These are phyloP conservation scores for Piprites chloris DNA, from an alignment of 2,113 vertebrate species.

Conservation along the genomic window DNA sequence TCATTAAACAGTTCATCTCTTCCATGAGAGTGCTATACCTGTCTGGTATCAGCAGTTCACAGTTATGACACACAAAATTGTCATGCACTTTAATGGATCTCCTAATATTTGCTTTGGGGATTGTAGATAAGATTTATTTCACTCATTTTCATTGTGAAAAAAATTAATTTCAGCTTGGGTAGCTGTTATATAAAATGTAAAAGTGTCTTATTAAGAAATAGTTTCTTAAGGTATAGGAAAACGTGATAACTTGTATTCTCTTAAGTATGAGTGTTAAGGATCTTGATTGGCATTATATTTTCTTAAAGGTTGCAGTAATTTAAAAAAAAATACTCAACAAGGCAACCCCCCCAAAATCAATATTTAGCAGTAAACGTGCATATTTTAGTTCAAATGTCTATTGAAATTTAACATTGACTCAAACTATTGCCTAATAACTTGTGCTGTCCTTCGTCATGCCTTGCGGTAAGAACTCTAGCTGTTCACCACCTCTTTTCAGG, in stretches of 20 bases:
- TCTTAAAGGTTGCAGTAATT: neutral
- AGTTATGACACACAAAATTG: neutral
- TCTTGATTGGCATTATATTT: neutral
- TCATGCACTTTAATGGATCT: neutral
- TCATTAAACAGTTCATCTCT: neutral
- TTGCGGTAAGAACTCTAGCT: neutral
- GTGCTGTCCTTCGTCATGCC: neutral
- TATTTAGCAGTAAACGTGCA: neutral
- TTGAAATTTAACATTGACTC: neutral
- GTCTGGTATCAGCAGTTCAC: neutral
- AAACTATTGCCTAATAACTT: neutral
- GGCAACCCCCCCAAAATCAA: neutral
- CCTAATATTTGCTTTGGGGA: neutral
- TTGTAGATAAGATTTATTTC: neutral
- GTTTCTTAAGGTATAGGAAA: neutral
- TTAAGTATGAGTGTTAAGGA: neutral
- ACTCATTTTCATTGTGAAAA: neutral
- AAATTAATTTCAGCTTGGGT: neutral
- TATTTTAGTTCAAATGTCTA: neutral
- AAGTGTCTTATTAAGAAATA: neutral
- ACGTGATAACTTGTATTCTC: neutral
- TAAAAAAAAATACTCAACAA: neutral
- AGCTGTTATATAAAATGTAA: neutral
- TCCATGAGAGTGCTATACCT: neutral
- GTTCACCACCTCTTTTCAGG: neutral